Base-by-base conservation (phyloP, 2,888 invertebrate species). In the Parthenolecanium corni region DNA sequence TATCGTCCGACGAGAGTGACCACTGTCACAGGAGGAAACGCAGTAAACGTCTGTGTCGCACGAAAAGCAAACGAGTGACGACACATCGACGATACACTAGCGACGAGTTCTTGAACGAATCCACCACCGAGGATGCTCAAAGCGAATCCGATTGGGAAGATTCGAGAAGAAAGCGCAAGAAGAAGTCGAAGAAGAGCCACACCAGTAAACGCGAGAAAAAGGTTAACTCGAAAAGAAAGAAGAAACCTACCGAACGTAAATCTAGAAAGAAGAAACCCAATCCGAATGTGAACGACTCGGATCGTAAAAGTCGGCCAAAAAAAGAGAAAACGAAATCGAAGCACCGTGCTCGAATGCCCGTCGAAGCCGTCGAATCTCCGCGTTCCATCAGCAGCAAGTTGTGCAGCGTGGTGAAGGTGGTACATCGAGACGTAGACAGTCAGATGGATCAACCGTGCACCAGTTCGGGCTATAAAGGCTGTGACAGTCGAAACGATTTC, bases 101-200 rank as follows among this genome's bases (percentile, higher is more conserved):
- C 9, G 36, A n/a, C 12, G n/a, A n/a, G 20, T 51, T 49, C 1
- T 49, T 36, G n/a, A 21, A 49, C 24, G 56, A 57, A 3, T 49
- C 49, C 6, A 23, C 11, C 14, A 3, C 21, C 1, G 6, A 20
- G 23, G 21, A 21, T 23, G 56, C 42, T 46, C n/a, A 46, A 2
- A 38, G 20, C n/a, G 51, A 61, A 38, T 49, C 49, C 9, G 61
- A 61, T 31, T 61, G 61, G 61, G 16, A 49, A 51, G 24, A 47
- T 1, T 21, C 11, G 47, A 49, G 18, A 3, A 46, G 38, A 14
- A 49, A 49, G 21, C 49, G 49, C 3, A 61, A 61, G 18, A 61
- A 51, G 21, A 61, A 61, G 25, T 46, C 20, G 20, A 36, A 24
- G 2, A 58, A 49, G 16, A 44, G 31, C 20, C 38, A 61, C n/a